Percentiles rank a stretch among this genome's conserved stretches.
phyloP scores from a whole-genome alignment of 2,113 vertebrate genomes.

The Myanophis thanlyinensis region DNA sequence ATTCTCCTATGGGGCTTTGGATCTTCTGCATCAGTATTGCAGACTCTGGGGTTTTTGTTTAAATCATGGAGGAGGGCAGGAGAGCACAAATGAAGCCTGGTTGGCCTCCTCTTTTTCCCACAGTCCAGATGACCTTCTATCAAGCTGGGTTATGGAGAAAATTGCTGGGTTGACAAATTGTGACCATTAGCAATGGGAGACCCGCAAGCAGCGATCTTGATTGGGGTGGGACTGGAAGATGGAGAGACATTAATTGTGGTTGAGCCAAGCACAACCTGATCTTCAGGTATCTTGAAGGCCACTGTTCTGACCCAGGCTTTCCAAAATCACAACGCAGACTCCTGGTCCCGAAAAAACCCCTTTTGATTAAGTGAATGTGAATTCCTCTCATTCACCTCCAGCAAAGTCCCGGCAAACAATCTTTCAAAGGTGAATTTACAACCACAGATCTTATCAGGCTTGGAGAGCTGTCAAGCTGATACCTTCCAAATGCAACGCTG shows the following conservation, averaged over 20 bases:
- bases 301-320: too few species aligned
- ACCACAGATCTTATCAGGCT: too few species aligned
- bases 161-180: neutral
- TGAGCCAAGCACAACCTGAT: neutral
- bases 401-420: too few species aligned
- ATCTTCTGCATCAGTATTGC: neutral
- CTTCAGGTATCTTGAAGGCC: neutral
- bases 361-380: too few species aligned
- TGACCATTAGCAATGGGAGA: neutral
- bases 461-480: too few species aligned
- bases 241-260: neutral
- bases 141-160: neutral
- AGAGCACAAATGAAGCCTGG: neutral
- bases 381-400: too few species aligned
- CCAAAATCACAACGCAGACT: too few species aligned
- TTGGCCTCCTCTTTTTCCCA: neutral
- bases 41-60: neutral
- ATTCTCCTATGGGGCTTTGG: neutral
- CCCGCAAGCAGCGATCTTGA: neutral
- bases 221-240: neutral
- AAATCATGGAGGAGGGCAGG: neutral
- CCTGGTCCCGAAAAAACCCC: too few species aligned
- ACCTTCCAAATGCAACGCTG: too few species aligned
- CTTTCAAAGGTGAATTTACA: too few species aligned
- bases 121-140: neutral